A percentile compares a stretch with the other conserved stretches of the same genome.
Conservation (phyloP, 2,113 vertebrate genomes). For the Hypanus sabinus region DNA sequence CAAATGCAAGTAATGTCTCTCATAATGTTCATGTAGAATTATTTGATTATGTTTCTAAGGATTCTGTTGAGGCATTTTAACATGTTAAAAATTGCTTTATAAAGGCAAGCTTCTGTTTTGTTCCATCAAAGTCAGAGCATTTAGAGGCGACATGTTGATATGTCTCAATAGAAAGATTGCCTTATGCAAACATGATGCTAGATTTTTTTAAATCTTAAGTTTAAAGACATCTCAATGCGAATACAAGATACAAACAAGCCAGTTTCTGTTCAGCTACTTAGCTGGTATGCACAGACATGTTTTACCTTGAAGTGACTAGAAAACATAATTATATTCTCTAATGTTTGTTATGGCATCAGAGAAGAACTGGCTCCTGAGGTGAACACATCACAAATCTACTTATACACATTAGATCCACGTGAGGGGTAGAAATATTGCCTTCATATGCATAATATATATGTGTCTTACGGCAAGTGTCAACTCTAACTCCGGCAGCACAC, state of each 20-base stretch:
- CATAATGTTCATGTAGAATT: neutral
- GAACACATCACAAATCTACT: neutral
- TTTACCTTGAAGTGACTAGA: neutral
- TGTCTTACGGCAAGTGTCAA: no score
- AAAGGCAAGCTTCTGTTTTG: neutral
- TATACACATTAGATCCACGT: neutral
- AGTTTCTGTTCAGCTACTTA: neutral
- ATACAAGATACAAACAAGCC: neutral
- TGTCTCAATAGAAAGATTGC: neutral
- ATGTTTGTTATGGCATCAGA: neutral
- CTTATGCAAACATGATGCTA: neutral
- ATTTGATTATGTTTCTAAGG: neutral
- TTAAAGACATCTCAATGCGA: neutral
- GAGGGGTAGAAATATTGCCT: neutral
- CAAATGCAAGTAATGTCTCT: neutral
- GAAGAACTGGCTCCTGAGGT: neutral
- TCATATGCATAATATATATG: neutral
- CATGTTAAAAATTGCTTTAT: neutral
- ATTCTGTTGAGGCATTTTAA: neutral
- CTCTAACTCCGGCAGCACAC: neutral
- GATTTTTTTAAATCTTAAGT: neutral
- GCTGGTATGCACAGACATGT: neutral
- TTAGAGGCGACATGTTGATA: no score
- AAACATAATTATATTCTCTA: neutral
- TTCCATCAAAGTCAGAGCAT: neutral